Conservation (phyloP, 2,113 vertebrate genomes). For the Xiphophorus hellerii region DNA sequence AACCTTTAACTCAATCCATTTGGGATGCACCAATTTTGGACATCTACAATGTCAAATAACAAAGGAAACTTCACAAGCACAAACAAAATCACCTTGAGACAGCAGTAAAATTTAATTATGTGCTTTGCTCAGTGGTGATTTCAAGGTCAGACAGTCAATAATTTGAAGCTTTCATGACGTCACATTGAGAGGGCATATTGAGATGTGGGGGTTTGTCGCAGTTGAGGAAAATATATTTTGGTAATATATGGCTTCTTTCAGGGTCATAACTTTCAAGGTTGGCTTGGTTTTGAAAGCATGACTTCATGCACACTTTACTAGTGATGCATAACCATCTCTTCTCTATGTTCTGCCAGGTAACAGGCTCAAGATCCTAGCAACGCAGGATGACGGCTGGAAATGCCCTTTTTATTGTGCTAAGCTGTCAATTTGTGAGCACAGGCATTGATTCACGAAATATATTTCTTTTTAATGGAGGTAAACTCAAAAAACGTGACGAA, state of each 20-base stretch:
- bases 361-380: constrained; percentile 42
- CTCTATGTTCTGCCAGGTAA: constrained; percentile 49
- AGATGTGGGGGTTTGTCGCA: neutral
- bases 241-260: constrained; percentile 21
- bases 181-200: constrained; percentile 24
- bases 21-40: neutral
- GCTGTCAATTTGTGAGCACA: constrained; percentile 18
- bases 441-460: constrained; percentile 32
- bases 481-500: constrained; percentile 9
- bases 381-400: constrained; percentile 44
- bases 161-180: constrained; percentile 2
- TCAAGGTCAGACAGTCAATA: constrained; percentile 31
- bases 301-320: constrained; percentile 32
- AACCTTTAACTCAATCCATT: neutral
- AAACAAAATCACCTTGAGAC: neutral
- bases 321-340: constrained; percentile 47
- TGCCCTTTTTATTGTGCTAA: constrained; percentile 51
- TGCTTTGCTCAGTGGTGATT: constrained; percentile 1
- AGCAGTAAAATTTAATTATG: constrained; percentile 6
- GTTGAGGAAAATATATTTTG: neutral
- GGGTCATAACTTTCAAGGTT: constrained; percentile 15
- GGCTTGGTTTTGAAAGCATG: constrained; percentile 15
- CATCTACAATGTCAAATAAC: neutral
- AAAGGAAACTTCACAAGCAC: neutral
- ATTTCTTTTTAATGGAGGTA: constrained; percentile 17